Conservation (phyloP, 2,888 invertebrate species). For the Conchocele bisecta region DNA sequence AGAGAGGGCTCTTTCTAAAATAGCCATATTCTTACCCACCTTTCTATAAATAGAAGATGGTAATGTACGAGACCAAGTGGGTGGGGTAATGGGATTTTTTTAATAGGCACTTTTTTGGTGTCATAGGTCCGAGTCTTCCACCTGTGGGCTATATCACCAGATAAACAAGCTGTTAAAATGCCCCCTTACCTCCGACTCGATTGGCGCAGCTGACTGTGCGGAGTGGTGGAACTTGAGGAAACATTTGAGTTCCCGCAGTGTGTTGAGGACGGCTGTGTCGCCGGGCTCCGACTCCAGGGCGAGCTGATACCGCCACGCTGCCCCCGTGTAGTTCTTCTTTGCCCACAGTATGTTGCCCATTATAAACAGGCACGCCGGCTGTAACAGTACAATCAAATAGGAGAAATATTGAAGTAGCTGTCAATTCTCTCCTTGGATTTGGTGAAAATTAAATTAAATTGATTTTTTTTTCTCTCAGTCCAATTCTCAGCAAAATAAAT, state of each 20-base stretch:
- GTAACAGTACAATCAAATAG: slow-evolving; percentile 60
- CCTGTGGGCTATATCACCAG: too few species aligned
- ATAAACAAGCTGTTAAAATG: too few species aligned
- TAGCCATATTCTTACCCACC: too few species aligned
- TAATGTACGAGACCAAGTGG: too few species aligned
- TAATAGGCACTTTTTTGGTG: too few species aligned
- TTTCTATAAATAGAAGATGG: too few species aligned
- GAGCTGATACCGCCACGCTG: slow-evolving; percentile 79
- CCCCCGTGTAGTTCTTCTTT: slow-evolving; percentile 85
- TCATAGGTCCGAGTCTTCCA: too few species aligned
- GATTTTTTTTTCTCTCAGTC: neutral
- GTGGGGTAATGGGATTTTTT: too few species aligned
- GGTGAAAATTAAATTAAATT: neutral
- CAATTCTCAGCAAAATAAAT: neutral
- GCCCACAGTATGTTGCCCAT: slow-evolving; percentile 87
- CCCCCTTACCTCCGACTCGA: slow-evolving; percentile 63
- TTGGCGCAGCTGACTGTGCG: slow-evolving; percentile 75
- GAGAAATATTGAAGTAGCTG: neutral
- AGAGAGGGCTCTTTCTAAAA: too few species aligned
- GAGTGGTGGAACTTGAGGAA: slow-evolving; percentile 78
- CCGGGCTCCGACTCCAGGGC: slow-evolving; percentile 78
- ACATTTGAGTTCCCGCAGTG: slow-evolving; percentile 79
- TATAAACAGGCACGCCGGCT: slow-evolving; percentile 89
- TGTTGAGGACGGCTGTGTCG: slow-evolving; percentile 73
- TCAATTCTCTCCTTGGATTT: neutral